phyloP scores from a whole-genome alignment of 2,113 vertebrate species.

The Pelecanus crispus region DNA sequence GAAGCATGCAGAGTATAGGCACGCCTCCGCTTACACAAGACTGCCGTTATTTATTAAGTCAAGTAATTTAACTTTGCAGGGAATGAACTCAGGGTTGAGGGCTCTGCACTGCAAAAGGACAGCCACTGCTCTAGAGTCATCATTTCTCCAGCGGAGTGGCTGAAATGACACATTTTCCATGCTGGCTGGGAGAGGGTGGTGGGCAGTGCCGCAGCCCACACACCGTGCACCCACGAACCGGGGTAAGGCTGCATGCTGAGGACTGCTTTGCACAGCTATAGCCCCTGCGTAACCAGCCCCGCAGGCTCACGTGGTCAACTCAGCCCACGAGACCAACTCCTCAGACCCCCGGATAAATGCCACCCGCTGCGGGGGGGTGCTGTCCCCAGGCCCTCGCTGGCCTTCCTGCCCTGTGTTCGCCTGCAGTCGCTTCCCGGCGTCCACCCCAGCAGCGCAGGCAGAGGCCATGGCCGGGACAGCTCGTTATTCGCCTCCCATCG shows the following conservation, averaged over 20 bases:
- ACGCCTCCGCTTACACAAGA: background rate
- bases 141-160: background rate
- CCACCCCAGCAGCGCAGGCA: background rate
- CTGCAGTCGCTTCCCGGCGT: background rate
- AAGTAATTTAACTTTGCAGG: background rate
- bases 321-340: background rate
- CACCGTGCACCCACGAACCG: accelerated
- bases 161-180: accelerated
- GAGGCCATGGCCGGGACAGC: background rate
- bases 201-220: background rate
- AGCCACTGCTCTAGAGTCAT: background rate
- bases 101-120: background rate
- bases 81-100: background rate
- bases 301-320: accelerated
- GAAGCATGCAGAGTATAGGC: background rate
- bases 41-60: background rate
- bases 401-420: background rate
- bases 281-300: too few relatives aligned
- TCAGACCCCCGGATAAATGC: background rate
- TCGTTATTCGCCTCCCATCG: background rate
- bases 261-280: accelerated
- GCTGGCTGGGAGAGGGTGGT: background rate
- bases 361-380: background rate
- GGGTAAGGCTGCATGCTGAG: accelerated
- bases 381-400: background rate